Base-by-base conservation (phyloP, 2,113 vertebrate species). In the Sphaerodactylus townsendi region DNA sequence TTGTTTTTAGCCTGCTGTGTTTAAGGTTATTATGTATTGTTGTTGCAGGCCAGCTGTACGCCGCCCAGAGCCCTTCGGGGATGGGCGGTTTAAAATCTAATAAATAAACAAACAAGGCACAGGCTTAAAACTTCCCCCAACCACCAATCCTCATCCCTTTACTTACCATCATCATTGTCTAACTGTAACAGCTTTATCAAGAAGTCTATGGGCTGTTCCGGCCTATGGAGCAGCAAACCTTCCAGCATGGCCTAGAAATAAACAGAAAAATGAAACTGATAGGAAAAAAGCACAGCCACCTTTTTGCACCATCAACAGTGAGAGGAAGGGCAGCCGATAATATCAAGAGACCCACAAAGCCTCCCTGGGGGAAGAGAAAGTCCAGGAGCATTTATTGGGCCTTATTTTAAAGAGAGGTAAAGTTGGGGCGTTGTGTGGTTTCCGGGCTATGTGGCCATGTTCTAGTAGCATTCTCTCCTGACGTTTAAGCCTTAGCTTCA, bases 151-250 rank as follows among this genome's bases (percentile, higher is more conserved):
- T 10, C 35, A 75, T 46, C 0, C 0, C 37, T 83, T 30, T 59
- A 85, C 95, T 96, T 66, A 98, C 98, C 95, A 5, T 96, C 89
- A 10, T 95, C 84, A 0, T 91, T 97, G 94, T 94, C 93, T 14
- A 85, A 94, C 79, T 94, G 94, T 82, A 99, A 94, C 80, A 97
- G 93, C 2, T 83, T 30, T 37, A 99, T 97, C 94, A 99, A 95
- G 94, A 95, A 97, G 37, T 92, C 81, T 81, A 99, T 92, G 0
- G 98, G 98, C 53, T 99, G 97, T 3, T 94, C 85, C 0, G 98
- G 98, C 86, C 95, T 96, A 79, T 98, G 95, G 44, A 98, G 95
- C 74, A 99, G 86, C 68, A 99, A 93, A 37, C 95, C 95, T 90
- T 96, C 95, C 91, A 99, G 82, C 94, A 99, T 89, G 71, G 46